Evolutionary conservation across 2,113 vertebrate genomes (phyloP).

Genomic region (Prunella himalayana): DNA sequence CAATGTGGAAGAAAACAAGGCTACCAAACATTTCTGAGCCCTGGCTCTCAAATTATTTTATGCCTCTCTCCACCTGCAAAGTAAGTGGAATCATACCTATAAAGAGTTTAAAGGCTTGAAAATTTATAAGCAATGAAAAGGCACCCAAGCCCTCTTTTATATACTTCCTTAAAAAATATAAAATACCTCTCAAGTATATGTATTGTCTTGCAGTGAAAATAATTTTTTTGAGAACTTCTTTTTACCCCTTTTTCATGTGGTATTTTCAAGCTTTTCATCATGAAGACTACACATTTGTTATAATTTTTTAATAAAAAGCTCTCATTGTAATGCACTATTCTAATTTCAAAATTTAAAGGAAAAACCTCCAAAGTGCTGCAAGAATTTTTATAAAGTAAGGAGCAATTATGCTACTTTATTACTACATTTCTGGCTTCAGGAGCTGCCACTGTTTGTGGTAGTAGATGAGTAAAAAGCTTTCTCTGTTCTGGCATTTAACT

Average conservation of each 20-base stretch:
- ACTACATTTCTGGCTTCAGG: not conserved
- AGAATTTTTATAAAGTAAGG: not conserved
- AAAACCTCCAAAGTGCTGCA: not conserved
- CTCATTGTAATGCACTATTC: not conserved
- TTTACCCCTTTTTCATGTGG: not conserved
- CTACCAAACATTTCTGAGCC: fast-evolving
- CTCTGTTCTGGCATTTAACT: not conserved
- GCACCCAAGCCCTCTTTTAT: not conserved
- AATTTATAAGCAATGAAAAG: not conserved
- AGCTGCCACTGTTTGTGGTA: not conserved
- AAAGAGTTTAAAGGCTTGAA: not conserved
- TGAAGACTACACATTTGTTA: not conserved
- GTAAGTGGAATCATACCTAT: not conserved
- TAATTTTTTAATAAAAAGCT: not conserved
- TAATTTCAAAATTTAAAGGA: not conserved
- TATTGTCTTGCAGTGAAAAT: not conserved
- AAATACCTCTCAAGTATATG: not conserved
- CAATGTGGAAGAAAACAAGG: not conserved
- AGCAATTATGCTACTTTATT: not conserved
- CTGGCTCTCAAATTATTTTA: not conserved
- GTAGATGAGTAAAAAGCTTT: not conserved
- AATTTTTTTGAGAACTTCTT: not conserved
- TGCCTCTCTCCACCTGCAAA: not conserved
- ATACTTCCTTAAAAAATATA: not conserved
- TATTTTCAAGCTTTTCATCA: not conserved